These are phyloP conservation scores for Raja brachyura DNA, from an alignment of 2,113 vertebrate species.

Conservation along the genomic window DNA sequence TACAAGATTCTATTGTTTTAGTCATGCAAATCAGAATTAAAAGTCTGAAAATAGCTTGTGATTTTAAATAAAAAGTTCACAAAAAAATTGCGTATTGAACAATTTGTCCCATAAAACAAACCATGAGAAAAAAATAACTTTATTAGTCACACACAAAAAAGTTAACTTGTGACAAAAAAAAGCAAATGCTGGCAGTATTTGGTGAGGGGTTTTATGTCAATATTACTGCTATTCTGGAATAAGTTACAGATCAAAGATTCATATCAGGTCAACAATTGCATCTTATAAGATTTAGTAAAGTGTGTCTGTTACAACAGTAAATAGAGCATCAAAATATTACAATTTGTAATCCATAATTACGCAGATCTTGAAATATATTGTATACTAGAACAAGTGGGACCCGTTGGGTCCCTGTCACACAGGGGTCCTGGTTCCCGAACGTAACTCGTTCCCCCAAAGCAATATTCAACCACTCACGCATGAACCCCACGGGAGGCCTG, in stretches of 20 bases:
- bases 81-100: not conserved
- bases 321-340: not conserved
- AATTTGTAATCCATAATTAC: no score
- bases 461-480: no score
- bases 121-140: not conserved
- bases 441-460: no score
- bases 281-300: constrained; percentile 19
- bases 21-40: not conserved
- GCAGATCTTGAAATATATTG: no score
- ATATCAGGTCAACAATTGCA: constrained; percentile 25
- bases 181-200: not conserved
- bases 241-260: not conserved
- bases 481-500: no score
- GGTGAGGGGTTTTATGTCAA: not conserved
- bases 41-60: not conserved
- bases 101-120: not conserved
- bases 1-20: not conserved
- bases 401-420: no score
- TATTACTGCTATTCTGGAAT: not conserved
- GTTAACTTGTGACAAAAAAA: constrained; percentile 7
- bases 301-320: not conserved
- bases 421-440: no score
- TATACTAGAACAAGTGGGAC: no score
- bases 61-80: not conserved
- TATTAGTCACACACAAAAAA: not conserved